Evolutionary conservation across 2,797 vertebrate genomes (phyloP), one percentile per base, ranked within the genome.

Genomic region (Acipenser oxyrinchus): DNA sequence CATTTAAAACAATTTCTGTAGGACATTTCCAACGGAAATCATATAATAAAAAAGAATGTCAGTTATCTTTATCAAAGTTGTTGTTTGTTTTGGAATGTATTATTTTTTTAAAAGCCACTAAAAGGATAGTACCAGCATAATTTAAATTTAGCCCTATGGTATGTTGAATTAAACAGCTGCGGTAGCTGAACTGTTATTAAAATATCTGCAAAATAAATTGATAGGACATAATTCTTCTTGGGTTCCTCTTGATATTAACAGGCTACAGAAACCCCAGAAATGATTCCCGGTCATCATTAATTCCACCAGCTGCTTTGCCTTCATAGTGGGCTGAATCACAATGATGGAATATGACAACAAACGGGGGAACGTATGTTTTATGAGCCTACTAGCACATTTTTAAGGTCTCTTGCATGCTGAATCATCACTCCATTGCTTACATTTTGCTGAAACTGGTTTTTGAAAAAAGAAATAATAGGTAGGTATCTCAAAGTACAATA

Each of bases 331-430:
- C 60, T 48, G 37, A 62, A 48, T 62, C 60, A 37, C 15, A 48
- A 62, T 23, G 60, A 62, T 62, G 18, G 60, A 62, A 62, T 62
- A 62, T 62, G 60, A 62, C 60, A 62, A 62, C 60, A 18, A 62
- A 62, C 60, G 23, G 11, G 11, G 37, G 18, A 62, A 62, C 6
- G 60, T 37, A 37, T 62, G 23, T 48, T 62, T 62, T 62, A 62
- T 48, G 60, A 37, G 60, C 18, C 15, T 23, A 18, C 48, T 23
- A 62, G 48, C 60, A 62, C 60, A 62, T 62, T 62, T 62, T 62
- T 62, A 62, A 62, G 60, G 60, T 62, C 60, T 62, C 48, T 62
- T 10, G 11, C 8, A 37, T 62, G 60, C 60, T 62, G 60, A 62
- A 48, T 62, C 60, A 62, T 62, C 60, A 62, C 48, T 62, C 7